Percentiles rank a stretch among this genome's conserved stretches.
These are phyloP conservation scores for Macrobrachium nipponense DNA, from an alignment of 1,140 invertebrate genomes.

Conservation along the genomic window DNA sequence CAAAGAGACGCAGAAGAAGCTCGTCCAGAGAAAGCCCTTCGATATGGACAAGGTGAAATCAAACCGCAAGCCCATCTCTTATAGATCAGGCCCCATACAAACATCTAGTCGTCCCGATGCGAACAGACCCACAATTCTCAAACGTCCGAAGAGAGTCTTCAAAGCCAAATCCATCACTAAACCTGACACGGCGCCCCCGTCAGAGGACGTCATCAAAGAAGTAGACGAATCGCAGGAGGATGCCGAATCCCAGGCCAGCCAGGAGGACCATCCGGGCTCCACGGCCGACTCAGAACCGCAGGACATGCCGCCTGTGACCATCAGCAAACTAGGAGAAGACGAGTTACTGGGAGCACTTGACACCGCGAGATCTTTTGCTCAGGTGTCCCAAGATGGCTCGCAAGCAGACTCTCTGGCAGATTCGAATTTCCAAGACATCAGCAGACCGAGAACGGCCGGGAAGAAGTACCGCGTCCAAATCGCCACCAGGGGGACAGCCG, in stretches of 20 bases:
- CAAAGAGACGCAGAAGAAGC: constrained; percentile 19
- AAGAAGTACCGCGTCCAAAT: constrained; percentile 2
- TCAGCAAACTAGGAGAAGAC: background rate
- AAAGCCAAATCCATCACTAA: constrained; percentile 1
- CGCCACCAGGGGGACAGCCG: background rate
- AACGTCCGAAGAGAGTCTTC: constrained; percentile 5
- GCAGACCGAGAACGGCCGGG: constrained; percentile 38
- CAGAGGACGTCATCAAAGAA: no score
- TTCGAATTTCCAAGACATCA: background rate
- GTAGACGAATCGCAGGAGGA: background rate
- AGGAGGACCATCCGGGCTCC: background rate
- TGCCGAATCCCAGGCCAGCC: background rate
- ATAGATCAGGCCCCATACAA: constrained; percentile 41
- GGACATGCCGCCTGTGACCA: background rate
- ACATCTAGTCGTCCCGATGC: constrained; percentile 17
- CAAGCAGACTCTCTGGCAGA: constrained; percentile 12
- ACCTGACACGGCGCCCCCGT: no score
- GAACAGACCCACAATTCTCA: constrained; percentile 11
- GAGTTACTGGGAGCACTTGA: constrained; percentile 1
- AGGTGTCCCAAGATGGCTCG: background rate
- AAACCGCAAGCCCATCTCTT: constrained; percentile 45
- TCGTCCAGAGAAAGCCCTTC: background rate
- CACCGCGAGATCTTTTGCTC: constrained; percentile 34
- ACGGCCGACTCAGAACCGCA: background rate
- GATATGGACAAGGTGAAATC: constrained; percentile 1